Percentiles rank a stretch among this genome's conserved stretches.
Evolutionary conservation across 2,888 invertebrate genomes (phyloP).

Genomic region (Melangyna quadrimaculata): DNA sequence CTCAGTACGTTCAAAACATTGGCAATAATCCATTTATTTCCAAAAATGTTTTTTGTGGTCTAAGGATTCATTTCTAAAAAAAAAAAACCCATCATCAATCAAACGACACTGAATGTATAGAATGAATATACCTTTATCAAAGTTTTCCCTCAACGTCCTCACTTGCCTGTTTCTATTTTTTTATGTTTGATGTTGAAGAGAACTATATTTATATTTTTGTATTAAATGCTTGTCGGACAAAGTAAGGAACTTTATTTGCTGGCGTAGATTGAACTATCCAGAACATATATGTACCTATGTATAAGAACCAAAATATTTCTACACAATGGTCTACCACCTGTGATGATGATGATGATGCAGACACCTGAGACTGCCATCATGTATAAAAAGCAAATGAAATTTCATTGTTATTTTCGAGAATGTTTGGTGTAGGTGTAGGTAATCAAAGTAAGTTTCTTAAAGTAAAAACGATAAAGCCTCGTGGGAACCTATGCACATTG

Average conservation of each 20-base stretch:
- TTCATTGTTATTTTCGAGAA: conserved; percentile 9
- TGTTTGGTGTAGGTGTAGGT: background rate
- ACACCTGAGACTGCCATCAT: conserved; percentile 1
- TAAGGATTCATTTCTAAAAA: background rate
- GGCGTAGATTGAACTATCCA: background rate
- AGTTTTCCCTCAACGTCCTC: background rate
- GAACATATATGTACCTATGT: too few species aligned
- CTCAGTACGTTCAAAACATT: too few species aligned
- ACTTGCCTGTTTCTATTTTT: background rate
- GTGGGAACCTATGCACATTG: background rate
- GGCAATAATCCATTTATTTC: too few species aligned
- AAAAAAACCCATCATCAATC: background rate
- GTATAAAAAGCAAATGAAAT: conserved; percentile 15
- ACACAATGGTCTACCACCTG: conserved; percentile 7
- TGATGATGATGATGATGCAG: too few species aligned
- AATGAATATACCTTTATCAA: background rate
- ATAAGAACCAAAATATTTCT: background rate
- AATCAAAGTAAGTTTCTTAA: background rate
- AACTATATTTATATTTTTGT: background rate
- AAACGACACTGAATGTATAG: background rate
- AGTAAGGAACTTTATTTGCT: background rate
- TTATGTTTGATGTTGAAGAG: background rate
- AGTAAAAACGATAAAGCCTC: background rate
- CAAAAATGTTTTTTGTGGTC: too few species aligned
- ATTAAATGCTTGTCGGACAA: background rate